Percentiles rank a stretch among this genome's conserved stretches.
phyloP scores from a whole-genome alignment of 1,140 invertebrate species.

The Drosophila lacertosa region DNA sequence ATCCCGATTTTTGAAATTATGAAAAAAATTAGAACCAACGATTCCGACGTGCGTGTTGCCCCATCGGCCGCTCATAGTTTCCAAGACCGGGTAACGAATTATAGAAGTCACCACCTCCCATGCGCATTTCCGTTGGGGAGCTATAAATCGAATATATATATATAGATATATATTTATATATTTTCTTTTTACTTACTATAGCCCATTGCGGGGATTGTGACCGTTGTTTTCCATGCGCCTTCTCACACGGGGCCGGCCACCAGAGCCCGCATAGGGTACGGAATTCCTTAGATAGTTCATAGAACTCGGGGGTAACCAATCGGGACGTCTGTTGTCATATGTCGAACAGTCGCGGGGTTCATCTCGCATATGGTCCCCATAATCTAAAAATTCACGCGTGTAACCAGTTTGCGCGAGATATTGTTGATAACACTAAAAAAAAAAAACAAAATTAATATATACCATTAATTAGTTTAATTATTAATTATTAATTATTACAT shows the following conservation, averaged over 20 bases:
- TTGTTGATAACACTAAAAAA: slow-evolving; percentile 40
- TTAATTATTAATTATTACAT: no score
- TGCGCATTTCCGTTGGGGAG: neutral
- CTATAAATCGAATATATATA: neutral
- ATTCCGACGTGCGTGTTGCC: neutral
- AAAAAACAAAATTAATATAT: no score
- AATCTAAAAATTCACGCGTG: slow-evolving; percentile 10
- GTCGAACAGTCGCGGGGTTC: neutral
- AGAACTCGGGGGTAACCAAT: neutral
- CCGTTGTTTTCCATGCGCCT: neutral
- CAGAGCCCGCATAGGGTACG: neutral
- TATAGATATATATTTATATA: no score
- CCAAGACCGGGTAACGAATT: neutral
- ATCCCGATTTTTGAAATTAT: no score
- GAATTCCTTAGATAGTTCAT: neutral
- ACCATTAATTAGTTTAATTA: no score
- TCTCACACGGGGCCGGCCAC: neutral
- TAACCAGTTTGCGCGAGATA: slow-evolving; percentile 38
- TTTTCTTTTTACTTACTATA: neutral
- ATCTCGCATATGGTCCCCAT: slow-evolving; percentile 14
- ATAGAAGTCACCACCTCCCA: slow-evolving; percentile 8
- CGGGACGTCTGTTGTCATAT: neutral
- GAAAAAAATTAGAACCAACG: neutral
- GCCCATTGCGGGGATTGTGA: slow-evolving; percentile 12
- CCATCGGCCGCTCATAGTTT: neutral